A percentile compares a stretch with the other conserved stretches of the same genome.
Evolutionary conservation across 1,140 invertebrate genomes (phyloP).

Genomic region (Drosophila kanapiae): DNA sequence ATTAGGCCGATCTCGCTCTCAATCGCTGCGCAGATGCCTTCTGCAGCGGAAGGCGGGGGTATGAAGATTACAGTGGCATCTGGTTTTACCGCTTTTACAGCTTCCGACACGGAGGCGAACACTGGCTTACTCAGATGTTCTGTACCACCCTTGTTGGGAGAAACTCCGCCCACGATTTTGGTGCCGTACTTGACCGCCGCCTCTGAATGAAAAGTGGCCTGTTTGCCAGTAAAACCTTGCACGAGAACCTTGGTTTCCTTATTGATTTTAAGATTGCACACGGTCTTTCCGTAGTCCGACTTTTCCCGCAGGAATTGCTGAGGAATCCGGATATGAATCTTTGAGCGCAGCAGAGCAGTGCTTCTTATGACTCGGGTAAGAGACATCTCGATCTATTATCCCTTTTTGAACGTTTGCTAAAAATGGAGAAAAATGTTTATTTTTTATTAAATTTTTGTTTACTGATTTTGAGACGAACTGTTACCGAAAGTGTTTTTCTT

Average conservation of each 20-base stretch:
- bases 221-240: slow-evolving; percentile 98
- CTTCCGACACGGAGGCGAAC: slow-evolving; percentile 93
- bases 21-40: slow-evolving; percentile 97
- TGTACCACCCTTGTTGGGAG: slow-evolving; percentile 97
- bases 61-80: slow-evolving; percentile 98
- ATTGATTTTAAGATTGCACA: slow-evolving; percentile 90
- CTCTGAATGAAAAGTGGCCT: slow-evolving; percentile 96
- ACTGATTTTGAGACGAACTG: slow-evolving; percentile 8
- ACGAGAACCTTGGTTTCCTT: slow-evolving; percentile 97
- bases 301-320: slow-evolving; percentile 24
- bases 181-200: slow-evolving; percentile 99
- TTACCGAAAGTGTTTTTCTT: slow-evolving; percentile 5
- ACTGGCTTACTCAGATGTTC: slow-evolving; percentile 97
- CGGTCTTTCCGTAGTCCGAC: slow-evolving; percentile 86
- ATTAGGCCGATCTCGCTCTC: slow-evolving; percentile 98
- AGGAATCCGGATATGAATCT: neutral
- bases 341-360: neutral
- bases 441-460: slow-evolving; percentile 4
- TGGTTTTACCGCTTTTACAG: slow-evolving; percentile 92
- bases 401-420: too few relatives aligned
- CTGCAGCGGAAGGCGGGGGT: slow-evolving; percentile 96
- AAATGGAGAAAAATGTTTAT: too few relatives aligned
- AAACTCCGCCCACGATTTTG: slow-evolving; percentile 98
- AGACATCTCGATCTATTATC: neutral
- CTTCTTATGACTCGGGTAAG: neutral